Base-by-base conservation (phyloP, 2,888 invertebrate genomes). In the Epirrita christyi region DNA sequence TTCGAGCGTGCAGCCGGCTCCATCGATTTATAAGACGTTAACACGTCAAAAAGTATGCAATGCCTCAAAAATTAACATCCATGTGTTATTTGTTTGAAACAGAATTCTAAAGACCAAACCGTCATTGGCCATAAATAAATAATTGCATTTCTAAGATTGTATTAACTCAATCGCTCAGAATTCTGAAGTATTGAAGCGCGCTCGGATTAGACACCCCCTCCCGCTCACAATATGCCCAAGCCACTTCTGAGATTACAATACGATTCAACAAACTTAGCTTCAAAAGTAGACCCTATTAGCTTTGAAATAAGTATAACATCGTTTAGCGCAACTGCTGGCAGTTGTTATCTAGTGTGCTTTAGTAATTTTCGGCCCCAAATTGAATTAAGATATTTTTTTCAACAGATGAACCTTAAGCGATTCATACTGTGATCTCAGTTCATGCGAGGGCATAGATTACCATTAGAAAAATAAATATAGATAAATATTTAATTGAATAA, bases 401-500 rank as follows among this genome's bases (percentile, higher is more conserved):
- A n/a, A 60, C 34, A 45, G 29, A 15, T 37, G 28, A 55, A 52
- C 28, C 37, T 46, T 32, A 56, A 63, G 53, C 50, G 61, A 63
- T 57, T 51, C 58, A 58, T 61, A 61, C 51, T 64, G 72, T 75
- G 71, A 76, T 81, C 84, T 83, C 79, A 71, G 72, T 68, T 61
- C 70, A 72, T 70, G 78, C 76, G 66, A 71, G 78, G 86, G 83
- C 85, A 77, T 78, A 67, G 67, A 66, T 76, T 74, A 85, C 80
- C 78, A 80, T 85, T 88, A 89, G 84, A 67, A 66, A 83, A 75
- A 84, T 80, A 82, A 80, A 80, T 45, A 61, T 86, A 88, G 81
- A 85, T 85, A 85, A 55, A 76, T 89, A 86, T 86, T 85, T 85
- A 88, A 86, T 78, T 80, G 40, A 66, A 73, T 82, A 82, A 82